Evolutionary conservation across 2,888 invertebrate genomes (phyloP).

Genomic region (Cinara cedri): DNA sequence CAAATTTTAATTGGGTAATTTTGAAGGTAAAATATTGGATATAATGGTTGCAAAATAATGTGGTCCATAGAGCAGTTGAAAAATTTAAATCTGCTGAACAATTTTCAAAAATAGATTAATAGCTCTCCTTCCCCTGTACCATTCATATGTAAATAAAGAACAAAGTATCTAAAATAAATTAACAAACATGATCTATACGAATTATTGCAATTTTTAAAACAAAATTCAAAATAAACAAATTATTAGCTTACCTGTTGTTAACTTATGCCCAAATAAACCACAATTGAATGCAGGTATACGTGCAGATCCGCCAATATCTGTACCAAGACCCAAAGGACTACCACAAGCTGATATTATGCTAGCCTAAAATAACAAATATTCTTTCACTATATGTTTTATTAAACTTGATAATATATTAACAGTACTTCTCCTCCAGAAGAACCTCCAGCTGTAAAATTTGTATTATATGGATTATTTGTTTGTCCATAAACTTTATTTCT

Average conservation of each 20-base stretch:
- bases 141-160: too few relatives aligned
- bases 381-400: neutral
- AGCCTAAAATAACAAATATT: conserved; percentile 59
- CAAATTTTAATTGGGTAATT: too few relatives aligned
- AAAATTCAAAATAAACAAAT: neutral
- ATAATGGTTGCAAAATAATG: too few relatives aligned
- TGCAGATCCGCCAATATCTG: conserved; percentile 96
- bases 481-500: conserved; percentile 87
- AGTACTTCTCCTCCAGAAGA: conserved; percentile 84
- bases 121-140: too few relatives aligned
- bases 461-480: conserved; percentile 90
- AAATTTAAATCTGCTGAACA: too few relatives aligned
- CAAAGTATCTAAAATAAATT: too few relatives aligned
- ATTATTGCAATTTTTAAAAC: neutral
- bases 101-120: too few relatives aligned
- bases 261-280: conserved; percentile 86
- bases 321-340: conserved; percentile 82
- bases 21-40: too few relatives aligned
- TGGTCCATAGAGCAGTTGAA: too few relatives aligned
- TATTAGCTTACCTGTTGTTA: conserved; percentile 66
- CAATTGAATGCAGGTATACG: conserved; percentile 91
- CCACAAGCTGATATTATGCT: conserved; percentile 77
- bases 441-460: conserved; percentile 84
- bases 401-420: neutral
- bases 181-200: too few relatives aligned